Base-by-base conservation (phyloP, 1,140 invertebrate genomes). In the Cephus cinctus region DNA sequence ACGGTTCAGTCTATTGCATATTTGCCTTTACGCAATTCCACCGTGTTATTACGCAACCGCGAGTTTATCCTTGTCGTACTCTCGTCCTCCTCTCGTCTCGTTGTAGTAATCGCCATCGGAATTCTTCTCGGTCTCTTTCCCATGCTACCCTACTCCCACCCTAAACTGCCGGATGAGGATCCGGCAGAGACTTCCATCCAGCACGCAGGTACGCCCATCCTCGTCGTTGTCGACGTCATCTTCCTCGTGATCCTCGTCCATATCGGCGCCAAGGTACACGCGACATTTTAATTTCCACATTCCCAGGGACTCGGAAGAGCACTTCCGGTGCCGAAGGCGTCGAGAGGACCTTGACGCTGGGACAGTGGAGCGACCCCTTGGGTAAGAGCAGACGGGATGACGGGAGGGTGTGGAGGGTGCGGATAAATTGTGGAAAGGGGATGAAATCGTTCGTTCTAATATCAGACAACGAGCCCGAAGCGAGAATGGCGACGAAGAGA, bases 21-120 rank as follows among this genome's bases (percentile, higher is more conserved):
- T 69, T 69, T 67, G 64, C 55, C 54, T 63, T 67, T 65, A 68
- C 65, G 62, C 67, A 59, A 63, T 69, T 63, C 56, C 49, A 53
- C 50, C 49, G 50, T 52, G 58, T 66, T 68, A 68, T 71, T 71
- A 65, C 64, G 64, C 63, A 67, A 66, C 56, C 56, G 50, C 63
- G 55, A 63, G 62, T 57, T 35, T 66, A 56, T 62, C 58, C 53
- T n/a, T n/a, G n/a, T n/a, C n/a, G n/a, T n/a, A n/a, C n/a, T n/a
- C n/a, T n/a, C n/a, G n/a, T n/a, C n/a, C n/a, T n/a, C n/a, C n/a
- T n/a, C n/a, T n/a, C 11, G 25, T 40, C 25, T 21, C 4, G 6
- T 22, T 22, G 25, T 11, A 40, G 12, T 22, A 12, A 3, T 40
- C 15, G n/a, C 19, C 38, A 22, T 40, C 25, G 12, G 20, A 40